Evolutionary conservation across 2,888 invertebrate species (phyloP), one percentile per base, ranked within the genome.

Genomic region (Azorinus chamasolen): DNA sequence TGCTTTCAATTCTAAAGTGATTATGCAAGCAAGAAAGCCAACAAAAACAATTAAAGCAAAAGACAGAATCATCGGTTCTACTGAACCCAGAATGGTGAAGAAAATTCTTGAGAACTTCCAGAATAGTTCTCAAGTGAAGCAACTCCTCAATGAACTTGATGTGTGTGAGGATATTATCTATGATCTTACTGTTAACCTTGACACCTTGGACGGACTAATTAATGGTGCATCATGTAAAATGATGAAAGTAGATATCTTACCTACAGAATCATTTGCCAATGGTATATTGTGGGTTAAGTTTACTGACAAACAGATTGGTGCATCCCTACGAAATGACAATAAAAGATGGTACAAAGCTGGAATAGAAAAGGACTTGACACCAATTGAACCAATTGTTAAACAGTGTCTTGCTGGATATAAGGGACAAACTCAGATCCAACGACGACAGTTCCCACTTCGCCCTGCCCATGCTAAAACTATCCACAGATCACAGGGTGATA

Each of bases 231-330:
- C 58, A 16, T 70, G 76, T 51, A 46, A 24, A 25, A 24, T 65
- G 1, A 70, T 50, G 57, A 39, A 62, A 57, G 48, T 70, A 37
- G 54, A 59, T 16, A 20, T 37, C 24, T 14, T 27, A 14, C 39
- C 8, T 20, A 41, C 10, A 10, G 18, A 59, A 22, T 43, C 51
- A 50, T 24, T 5, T 22, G 41, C 24, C 14, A 20, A 64, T 14
- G 66, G n/a, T n/a, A n/a, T n/a, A n/a, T n/a, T 82, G 12, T 82
- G 75, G 83, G 80, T 83, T 8, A 41, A 72, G 25, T 80, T 79
- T 53, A 16, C 53, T n/a, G 75, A 75, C 25, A n/a, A 43, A 48
- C 18, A 20, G 18, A 61, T 48, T 55, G 78, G 80, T 14, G 39
- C 46, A 45, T 16, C 20, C 16, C 22, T 62, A 10, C 48, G 68